Percentiles rank a stretch among this genome's conserved stretches.
Conservation (phyloP, 2,113 vertebrate species). For the Blennius ocellaris region DNA sequence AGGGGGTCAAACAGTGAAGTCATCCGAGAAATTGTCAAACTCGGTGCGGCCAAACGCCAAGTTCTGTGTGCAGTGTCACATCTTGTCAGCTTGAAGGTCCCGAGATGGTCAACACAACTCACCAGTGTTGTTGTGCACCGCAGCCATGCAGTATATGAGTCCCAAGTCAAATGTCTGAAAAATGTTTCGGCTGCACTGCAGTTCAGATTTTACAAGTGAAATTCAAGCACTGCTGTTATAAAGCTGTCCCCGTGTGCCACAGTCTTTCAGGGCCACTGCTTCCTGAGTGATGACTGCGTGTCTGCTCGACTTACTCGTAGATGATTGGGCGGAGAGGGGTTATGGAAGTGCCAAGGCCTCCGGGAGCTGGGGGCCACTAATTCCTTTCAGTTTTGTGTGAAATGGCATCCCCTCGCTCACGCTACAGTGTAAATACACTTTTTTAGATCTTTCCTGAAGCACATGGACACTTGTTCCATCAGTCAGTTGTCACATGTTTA, state of each 20-base stretch:
- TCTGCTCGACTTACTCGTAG: slow-evolving; percentile 23
- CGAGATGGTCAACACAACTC: not conserved
- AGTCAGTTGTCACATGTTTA: not conserved
- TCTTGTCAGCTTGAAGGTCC: slow-evolving; percentile 4
- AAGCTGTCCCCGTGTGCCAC: slow-evolving; percentile 1
- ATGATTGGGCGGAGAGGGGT: slow-evolving; percentile 12
- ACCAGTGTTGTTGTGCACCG: not conserved
- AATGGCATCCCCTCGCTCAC: slow-evolving; percentile 4
- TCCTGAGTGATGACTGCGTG: not conserved
- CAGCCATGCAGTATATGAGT: not conserved
- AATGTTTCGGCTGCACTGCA: not conserved
- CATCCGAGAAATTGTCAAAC: slow-evolving; percentile 25
- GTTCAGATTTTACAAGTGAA: slow-evolving; percentile 51
- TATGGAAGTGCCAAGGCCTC: slow-evolving; percentile 8
- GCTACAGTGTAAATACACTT: not conserved
- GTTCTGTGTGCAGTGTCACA: not conserved
- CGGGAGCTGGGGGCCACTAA: slow-evolving; percentile 20
- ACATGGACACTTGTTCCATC: not conserved
- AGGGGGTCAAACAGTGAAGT: slow-evolving; percentile 18
- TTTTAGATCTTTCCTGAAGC: not conserved
- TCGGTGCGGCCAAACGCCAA: not conserved
- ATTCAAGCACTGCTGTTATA: slow-evolving; percentile 14
- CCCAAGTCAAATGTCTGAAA: slow-evolving; percentile 16
- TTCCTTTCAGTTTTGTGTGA: slow-evolving; percentile 30
- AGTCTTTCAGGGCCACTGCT: slow-evolving; percentile 7